Conservation (phyloP, 2,113 vertebrate genomes). For the Notiomystis cincta region DNA sequence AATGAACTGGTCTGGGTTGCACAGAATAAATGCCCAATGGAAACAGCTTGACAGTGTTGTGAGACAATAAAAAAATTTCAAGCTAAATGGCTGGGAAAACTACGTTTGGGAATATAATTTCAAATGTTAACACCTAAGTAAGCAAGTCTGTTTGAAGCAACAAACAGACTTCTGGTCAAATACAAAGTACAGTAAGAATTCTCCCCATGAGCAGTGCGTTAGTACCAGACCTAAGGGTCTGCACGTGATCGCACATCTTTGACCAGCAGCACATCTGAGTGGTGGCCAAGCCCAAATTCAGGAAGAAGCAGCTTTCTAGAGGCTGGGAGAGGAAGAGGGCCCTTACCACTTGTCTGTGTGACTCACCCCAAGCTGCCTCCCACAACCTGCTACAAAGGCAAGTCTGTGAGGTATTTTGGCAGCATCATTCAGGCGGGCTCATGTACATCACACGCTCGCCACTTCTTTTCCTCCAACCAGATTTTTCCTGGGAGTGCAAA, state of each 20-base stretch:
- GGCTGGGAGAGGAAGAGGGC: neutral
- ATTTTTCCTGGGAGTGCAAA: neutral
- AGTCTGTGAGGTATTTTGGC: neutral
- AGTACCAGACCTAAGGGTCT: neutral
- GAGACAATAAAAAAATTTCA: neutral
- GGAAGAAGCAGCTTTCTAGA: neutral
- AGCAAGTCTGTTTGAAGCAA: neutral
- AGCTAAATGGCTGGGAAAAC: neutral
- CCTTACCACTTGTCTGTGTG: neutral
- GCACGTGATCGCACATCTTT: neutral
- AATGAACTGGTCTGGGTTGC: neutral
- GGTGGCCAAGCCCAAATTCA: neutral
- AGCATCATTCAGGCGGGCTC: neutral
- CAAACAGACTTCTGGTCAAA: neutral
- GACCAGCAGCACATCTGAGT: rapidly evolving
- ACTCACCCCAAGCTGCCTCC: slow-evolving; percentile 8
- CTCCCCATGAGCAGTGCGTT: rapidly evolving
- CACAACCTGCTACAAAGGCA: slow-evolving; percentile 25
- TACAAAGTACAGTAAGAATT: rapidly evolving
- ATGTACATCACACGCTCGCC: neutral
- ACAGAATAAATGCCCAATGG: neutral
- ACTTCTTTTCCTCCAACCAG: slow-evolving; percentile 29
- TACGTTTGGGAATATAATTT: neutral
- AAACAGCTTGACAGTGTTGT: rapidly evolving
- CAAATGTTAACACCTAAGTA: neutral